Conservation (phyloP, 2,113 vertebrate genomes). For the Colaptes auratus region DNA sequence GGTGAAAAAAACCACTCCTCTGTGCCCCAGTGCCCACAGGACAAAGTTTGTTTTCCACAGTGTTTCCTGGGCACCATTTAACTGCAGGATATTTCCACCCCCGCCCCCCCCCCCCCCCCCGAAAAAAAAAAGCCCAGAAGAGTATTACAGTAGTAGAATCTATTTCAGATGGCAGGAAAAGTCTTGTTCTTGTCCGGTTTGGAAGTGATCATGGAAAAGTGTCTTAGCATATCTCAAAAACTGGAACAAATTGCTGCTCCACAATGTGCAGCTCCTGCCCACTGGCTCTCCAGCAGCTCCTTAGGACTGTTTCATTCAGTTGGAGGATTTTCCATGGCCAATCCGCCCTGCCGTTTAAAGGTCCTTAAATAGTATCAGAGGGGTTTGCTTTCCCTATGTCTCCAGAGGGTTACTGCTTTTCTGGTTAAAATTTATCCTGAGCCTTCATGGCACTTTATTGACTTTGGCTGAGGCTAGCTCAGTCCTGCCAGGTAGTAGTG, state of each 20-base stretch:
- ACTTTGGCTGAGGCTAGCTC: neutral
- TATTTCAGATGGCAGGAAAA: slow-evolving; percentile 48
- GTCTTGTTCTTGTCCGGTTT: slow-evolving; percentile 27
- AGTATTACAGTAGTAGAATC: neutral
- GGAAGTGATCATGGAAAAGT: slow-evolving; percentile 36
- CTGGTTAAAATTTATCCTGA: neutral
- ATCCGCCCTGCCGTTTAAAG: neutral
- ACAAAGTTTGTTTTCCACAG: neutral
- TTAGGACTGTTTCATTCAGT: neutral
- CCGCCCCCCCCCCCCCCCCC: neutral
- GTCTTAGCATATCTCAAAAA: slow-evolving; percentile 19
- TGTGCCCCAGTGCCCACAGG: neutral
- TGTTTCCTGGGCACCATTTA: neutral
- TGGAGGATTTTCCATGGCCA: neutral
- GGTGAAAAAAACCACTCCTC: neutral
- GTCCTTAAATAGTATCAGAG: neutral
- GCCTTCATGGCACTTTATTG: neutral
- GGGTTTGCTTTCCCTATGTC: neutral
- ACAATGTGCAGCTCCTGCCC: neutral
- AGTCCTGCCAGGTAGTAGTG: neutral
- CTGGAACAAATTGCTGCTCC: neutral
- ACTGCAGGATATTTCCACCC: neutral
- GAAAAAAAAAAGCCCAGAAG: neutral
- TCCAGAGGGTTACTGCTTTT: neutral
- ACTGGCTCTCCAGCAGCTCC: neutral